A percentile compares a stretch with the other conserved stretches of the same genome.
These are phyloP conservation scores for Thalassaphorura encarpata DNA, from an alignment of 1,140 invertebrate species.

Conservation along the genomic window DNA sequence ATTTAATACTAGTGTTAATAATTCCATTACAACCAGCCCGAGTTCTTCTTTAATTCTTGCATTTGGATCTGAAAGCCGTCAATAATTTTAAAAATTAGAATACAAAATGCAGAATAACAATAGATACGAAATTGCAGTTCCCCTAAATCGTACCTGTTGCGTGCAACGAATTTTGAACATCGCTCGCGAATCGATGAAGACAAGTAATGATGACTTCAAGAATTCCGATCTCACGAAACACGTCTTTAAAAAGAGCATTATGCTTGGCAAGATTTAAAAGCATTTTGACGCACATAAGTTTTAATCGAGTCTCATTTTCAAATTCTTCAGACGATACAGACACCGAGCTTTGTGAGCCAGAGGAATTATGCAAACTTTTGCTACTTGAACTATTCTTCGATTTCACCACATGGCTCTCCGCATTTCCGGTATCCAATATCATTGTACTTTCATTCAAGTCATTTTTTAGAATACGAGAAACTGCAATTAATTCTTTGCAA, in stretches of 20 bases:
- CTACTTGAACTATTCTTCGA: background rate
- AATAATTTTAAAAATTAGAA: background rate
- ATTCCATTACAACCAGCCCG: conserved; percentile 76
- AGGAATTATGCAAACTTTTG: conserved; percentile 6
- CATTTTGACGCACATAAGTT: conserved; percentile 34
- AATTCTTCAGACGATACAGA: conserved; percentile 13
- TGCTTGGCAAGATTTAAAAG: conserved; percentile 47
- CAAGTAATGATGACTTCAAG: conserved; percentile 94
- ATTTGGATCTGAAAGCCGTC: conserved; percentile 15
- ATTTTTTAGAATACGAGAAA: conserved; percentile 48
- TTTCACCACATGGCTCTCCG: background rate
- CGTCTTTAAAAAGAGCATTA: conserved; percentile 91
- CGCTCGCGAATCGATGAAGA: conserved; percentile 72
- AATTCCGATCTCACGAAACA: conserved; percentile 94
- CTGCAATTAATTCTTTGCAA: conserved; percentile 94
- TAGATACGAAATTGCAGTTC: no score
- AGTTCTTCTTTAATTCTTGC: conserved; percentile 54
- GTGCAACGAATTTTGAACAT: conserved; percentile 42
- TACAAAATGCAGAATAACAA: no score
- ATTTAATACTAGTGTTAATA: conserved; percentile 64
- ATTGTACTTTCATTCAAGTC: conserved; percentile 17
- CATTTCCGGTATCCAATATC: no score
- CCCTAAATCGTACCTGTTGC: background rate
- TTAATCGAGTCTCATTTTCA: conserved; percentile 21
- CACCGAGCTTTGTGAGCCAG: background rate